Percentiles rank a stretch among this genome's conserved stretches.
phyloP scores from a whole-genome alignment of 2,797 vertebrate genomes.

The Ispidina lecontei region DNA sequence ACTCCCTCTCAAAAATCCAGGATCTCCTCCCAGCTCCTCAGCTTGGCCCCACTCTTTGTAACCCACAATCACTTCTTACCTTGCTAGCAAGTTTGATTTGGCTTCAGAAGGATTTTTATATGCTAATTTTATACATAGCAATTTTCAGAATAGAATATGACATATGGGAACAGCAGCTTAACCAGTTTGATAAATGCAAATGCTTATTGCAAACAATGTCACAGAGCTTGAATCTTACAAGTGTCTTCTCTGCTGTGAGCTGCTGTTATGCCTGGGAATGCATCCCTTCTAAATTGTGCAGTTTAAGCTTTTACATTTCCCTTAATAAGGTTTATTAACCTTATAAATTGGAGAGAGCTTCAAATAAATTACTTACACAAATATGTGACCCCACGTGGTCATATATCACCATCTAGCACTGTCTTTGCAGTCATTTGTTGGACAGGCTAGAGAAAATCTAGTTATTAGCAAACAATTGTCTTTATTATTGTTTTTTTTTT shows the following conservation, averaged over 20 bases:
- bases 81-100: background rate
- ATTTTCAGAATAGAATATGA: background rate
- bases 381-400: background rate
- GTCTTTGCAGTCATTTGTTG: background rate
- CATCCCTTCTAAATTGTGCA: background rate
- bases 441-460: background rate
- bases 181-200: conserved; percentile 6
- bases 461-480: background rate
- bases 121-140: background rate
- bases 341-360: no score
- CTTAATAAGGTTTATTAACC: background rate
- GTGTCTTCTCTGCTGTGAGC: background rate
- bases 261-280: background rate
- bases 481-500: accelerated
- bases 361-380: no score
- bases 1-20: accelerated
- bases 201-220: background rate
- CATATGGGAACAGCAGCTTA: conserved; percentile 1
- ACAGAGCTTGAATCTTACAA: background rate
- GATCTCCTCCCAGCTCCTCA: accelerated
- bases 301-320: background rate
- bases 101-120: background rate
- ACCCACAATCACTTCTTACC: background rate
- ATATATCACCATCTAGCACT: background rate
- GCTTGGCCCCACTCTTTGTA: background rate